phyloP scores from a whole-genome alignment of 2,888 invertebrate genomes.

The Volucella bombylans region DNA sequence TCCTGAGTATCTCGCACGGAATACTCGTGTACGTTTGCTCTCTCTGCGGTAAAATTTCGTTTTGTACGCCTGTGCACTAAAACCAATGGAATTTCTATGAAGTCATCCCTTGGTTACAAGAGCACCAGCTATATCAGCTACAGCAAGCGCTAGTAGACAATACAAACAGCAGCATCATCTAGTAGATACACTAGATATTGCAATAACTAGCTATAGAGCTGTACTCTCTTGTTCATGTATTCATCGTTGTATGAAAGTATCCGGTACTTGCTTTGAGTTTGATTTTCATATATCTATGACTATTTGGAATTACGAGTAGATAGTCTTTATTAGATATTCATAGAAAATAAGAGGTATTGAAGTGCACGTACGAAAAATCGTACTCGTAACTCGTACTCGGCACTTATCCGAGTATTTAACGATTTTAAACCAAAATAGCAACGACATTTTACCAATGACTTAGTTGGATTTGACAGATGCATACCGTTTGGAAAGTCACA shows the following conservation, averaged over 20 bases:
- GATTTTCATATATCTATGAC: constrained; percentile 38
- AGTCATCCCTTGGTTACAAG: constrained; percentile 72
- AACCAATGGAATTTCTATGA: constrained; percentile 72
- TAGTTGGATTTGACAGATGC: constrained; percentile 59
- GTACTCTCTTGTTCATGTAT: constrained; percentile 8
- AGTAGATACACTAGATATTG: constrained; percentile 48
- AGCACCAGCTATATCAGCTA: constrained; percentile 18
- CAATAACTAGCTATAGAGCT: constrained; percentile 16
- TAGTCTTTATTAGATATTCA: constrained; percentile 37
- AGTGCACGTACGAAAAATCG: neutral
- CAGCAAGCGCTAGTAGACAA: constrained; percentile 22
- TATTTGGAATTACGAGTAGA: constrained; percentile 29
- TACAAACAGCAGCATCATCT: constrained; percentile 42
- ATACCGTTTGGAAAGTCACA: constrained; percentile 46
- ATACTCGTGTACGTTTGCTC: constrained; percentile 20
- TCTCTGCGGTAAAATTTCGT: constrained; percentile 67
- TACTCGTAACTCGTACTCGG: neutral
- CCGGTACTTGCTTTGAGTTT: neutral
- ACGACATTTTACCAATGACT: constrained; percentile 48
- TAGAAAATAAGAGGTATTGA: constrained; percentile 42
- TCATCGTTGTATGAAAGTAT: too few relatives aligned
- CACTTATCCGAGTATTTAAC: neutral
- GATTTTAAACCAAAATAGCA: constrained; percentile 41
- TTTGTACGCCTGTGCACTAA: constrained; percentile 70
- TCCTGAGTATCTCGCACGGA: constrained; percentile 57